Evolutionary conservation across 1,140 invertebrate genomes (phyloP).

Genomic region (Cyclina sinensis): DNA sequence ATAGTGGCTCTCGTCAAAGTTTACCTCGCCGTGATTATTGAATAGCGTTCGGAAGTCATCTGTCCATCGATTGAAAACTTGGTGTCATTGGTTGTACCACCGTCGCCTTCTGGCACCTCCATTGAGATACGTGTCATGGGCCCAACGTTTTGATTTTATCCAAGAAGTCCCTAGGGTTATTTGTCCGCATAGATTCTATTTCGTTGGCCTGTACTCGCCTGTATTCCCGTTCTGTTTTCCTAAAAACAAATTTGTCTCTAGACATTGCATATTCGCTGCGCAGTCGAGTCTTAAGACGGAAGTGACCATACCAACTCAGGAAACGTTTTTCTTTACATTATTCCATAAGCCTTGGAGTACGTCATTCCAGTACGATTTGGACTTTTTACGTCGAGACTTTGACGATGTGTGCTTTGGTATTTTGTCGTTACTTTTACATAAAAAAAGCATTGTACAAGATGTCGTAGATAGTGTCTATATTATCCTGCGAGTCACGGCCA

Average conservation of each 20-base stretch:
- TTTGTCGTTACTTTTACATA: background rate
- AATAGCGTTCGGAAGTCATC: background rate
- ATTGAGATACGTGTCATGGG: background rate
- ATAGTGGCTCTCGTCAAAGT: background rate
- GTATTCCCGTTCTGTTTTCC: background rate
- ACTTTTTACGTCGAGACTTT: background rate
- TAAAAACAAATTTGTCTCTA: background rate
- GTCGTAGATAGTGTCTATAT: background rate
- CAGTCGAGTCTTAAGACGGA: background rate
- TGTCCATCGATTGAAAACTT: background rate
- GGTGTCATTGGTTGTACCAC: background rate
- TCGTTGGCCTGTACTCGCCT: background rate
- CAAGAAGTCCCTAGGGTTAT: slow-evolving; percentile 1
- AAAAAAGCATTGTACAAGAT: background rate
- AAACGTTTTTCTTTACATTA: background rate
- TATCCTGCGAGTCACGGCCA: background rate
- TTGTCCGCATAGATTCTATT: background rate
- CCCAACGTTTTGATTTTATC: background rate
- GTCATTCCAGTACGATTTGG: background rate
- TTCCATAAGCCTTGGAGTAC: background rate
- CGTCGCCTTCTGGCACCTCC: background rate
- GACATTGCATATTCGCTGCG: background rate
- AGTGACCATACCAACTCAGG: background rate
- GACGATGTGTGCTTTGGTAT: background rate
- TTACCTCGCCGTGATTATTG: background rate